Evolutionary conservation across 2,797 vertebrate species (phyloP).

Genomic region (Bradypodion ventrale): DNA sequence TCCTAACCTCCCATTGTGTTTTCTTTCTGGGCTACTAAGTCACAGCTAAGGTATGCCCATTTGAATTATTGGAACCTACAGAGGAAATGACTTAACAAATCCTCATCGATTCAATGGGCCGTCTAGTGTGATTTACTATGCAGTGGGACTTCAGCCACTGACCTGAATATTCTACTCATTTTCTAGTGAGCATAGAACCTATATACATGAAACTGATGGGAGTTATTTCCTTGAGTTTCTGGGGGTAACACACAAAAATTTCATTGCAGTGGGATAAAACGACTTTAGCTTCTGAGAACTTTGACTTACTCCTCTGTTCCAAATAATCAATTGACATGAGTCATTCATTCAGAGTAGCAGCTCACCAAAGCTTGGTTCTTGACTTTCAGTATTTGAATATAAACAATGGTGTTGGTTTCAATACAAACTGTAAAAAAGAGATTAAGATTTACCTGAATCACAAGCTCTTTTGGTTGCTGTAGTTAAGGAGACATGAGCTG

Average conservation of each 20-base stretch:
- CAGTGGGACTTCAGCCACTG: no score
- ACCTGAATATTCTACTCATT: no score
- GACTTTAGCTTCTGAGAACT: not conserved
- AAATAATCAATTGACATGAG: not conserved
- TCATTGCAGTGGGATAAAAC: not conserved
- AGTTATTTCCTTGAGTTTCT: not conserved
- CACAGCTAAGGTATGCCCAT: no score
- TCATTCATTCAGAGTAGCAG: not conserved
- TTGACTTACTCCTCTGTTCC: not conserved
- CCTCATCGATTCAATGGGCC: no score
- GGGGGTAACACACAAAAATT: not conserved
- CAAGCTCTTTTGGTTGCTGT: slow-evolving; percentile 92
- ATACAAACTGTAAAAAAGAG: slow-evolving; percentile 13
- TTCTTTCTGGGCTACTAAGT: no score
- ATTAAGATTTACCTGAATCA: slow-evolving; percentile 82
- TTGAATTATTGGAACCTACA: no score
- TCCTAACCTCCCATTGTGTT: no score
- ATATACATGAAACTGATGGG: not conserved
- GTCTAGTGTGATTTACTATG: no score
- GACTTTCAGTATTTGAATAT: not conserved
- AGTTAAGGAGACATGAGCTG: slow-evolving; percentile 86
- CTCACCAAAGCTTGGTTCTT: slow-evolving; percentile 16
- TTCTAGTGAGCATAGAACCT: not conserved
- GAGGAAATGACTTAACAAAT: no score
- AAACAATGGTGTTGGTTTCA: not conserved